A percentile compares a stretch with the other conserved stretches of the same genome.
phyloP scores from a whole-genome alignment of 2,797 vertebrate genomes.

The Hemibagrus guttatus region DNA sequence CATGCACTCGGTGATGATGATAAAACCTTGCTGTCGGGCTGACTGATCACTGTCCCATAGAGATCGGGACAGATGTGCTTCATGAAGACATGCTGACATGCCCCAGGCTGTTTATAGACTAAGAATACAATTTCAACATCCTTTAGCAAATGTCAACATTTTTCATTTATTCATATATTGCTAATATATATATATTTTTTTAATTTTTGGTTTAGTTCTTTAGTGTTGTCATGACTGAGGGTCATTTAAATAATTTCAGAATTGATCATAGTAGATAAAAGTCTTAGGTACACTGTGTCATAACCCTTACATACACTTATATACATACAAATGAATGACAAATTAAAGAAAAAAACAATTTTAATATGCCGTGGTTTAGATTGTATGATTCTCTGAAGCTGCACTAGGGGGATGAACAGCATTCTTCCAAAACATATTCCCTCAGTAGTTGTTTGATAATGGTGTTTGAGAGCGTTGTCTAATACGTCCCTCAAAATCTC shows the following conservation, averaged over 20 bases:
- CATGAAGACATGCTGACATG: slow-evolving; percentile 19
- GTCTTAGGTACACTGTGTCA: neutral
- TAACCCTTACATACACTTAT: neutral
- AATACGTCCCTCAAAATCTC: neutral
- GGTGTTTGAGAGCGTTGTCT: neutral
- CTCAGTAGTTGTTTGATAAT: neutral
- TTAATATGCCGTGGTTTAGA: neutral
- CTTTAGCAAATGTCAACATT: slow-evolving; percentile 4
- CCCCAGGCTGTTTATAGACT: slow-evolving; percentile 5
- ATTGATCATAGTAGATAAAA: neutral
- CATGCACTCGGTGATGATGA: slow-evolving; percentile 36
- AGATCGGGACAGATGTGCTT: slow-evolving; percentile 24
- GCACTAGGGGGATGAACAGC: neutral
- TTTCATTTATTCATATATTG: neutral
- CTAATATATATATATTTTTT: neutral
- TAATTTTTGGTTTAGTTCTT: neutral
- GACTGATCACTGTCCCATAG: slow-evolving; percentile 17
- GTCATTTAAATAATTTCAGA: neutral
- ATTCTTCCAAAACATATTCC: neutral
- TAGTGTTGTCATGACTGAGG: neutral
- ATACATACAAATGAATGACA: neutral
- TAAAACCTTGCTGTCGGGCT: slow-evolving; percentile 30
- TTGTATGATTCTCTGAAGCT: neutral
- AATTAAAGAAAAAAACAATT: neutral
- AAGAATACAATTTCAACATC: neutral